Base-by-base conservation (phyloP, 2,888 invertebrate species). In the Sminthurinus aureus region DNA sequence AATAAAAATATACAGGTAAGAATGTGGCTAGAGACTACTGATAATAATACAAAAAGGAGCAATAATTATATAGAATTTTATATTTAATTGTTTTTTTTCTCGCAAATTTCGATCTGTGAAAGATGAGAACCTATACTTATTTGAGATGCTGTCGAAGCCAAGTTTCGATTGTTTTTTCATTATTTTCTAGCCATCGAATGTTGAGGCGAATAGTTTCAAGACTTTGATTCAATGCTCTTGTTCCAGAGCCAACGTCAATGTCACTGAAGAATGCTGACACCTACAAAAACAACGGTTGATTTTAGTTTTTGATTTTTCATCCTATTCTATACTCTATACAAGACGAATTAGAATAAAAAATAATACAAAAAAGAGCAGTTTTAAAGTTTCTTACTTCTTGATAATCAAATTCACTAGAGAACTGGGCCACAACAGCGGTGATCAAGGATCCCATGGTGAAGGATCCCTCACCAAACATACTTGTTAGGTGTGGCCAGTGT, bases 151-250 rank as follows among this genome's bases (percentile, higher is more conserved):
- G 81, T 64, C 87, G 89, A 18, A 93, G 90, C 93, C 93, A 93
- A 78, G 90, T 89, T 83, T 91, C 91, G 52, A 93, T 91, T 58
- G 90, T 90, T 0, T 91, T 91, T 67, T 92, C 92, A 87, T 93
- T 92, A 58, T 91, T 90, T 69, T 91, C 90, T 73, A 96, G 94
- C 96, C 96, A 96, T 85, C 94, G 93, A 0, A 95, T 94, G 91
- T 96, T 96, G 24, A 95, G 92, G 15, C 94, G 94, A 38, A 96
- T 95, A 0, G 93, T 94, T 90, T 96, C 96, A 75, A 96, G 90
- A 18, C 95, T 95, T 87, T 94, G 94, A 52, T 94, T 92, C 18
- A 94, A 92, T 0, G 95, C 94, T 89, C 92, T 85, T 18, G 87
- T 84, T 88, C 93, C 93, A 12, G 92, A 92, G 2, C 93, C 93